Base-by-base conservation (phyloP, 2,113 vertebrate species). In the Coturnix japonica region DNA sequence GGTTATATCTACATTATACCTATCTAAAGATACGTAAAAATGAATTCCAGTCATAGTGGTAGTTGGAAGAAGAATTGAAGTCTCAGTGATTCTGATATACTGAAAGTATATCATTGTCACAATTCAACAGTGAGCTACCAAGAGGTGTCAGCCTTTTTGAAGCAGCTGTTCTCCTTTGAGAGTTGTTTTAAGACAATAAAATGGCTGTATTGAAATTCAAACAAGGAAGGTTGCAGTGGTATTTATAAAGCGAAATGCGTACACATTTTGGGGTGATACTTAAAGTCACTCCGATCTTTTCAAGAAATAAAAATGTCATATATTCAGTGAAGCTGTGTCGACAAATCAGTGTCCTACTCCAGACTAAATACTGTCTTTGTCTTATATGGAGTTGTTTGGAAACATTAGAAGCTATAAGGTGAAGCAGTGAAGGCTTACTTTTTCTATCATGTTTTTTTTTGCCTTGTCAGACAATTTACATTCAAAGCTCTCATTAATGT, bases 401-500 rank as follows among this genome's bases (percentile, higher is more conserved):
- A 6, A 19, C 19, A 41, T 23, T 65, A 13, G 3, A 82, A 10
- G 44, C 13, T 26, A 20, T 41, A 14, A 77, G 39, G 8, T 30
- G 8, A 73, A 65, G 3, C 1, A 13, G 7, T 71, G 51, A 9
- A 70, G 12, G 28, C 12, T 63, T 8, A 2, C 1, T 69, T 72
- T 81, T 79, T 74, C 19, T 6, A 18, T 70, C 16, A 30, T 3
- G 31, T 59, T 26, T 26, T 81, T 69, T 65, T 6, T 31, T 66
- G 43, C 51, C 86, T 15, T 57, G 67, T 13, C 13, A 43, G 16
- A 71, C 9, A 43, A 83, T 4, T 2, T 43, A 23, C 7, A 41
- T 43, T 5, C 2, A 19, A 19, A 35, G 0, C 15, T 43, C 1
- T 46, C 7, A 18, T 18, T 56, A 20, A 9, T 35, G 28, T 3